Evolutionary conservation across 2,888 invertebrate genomes (phyloP), one percentile per base, ranked within the genome.

Genomic region (Petrolisthes manimaculis): DNA sequence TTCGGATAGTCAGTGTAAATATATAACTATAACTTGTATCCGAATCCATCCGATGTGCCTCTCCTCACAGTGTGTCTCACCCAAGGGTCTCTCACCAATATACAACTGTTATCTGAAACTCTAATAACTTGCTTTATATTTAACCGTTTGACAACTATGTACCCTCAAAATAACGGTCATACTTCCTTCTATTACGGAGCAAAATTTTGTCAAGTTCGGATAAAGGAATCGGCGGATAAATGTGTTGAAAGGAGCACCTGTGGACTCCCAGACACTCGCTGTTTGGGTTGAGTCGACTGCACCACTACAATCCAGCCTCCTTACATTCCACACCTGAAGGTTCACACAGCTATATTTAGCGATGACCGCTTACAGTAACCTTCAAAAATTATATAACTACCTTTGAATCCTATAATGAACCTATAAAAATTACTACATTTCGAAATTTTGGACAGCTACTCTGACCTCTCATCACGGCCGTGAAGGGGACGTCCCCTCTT

Each of bases 401-500:
- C n/a, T 18, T n/a, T 6, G 71, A n/a, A 71, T 5, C 5, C 71
- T n/a, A n/a, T n/a, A n/a, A n/a, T n/a, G n/a, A n/a, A n/a, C n/a
- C n/a, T n/a, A n/a, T n/a, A n/a, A n/a, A n/a, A n/a, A n/a, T n/a
- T n/a, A n/a, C n/a, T n/a, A n/a, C n/a, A n/a, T n/a, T n/a, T n/a
- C n/a, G n/a, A n/a, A n/a, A n/a, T n/a, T n/a, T n/a, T n/a, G n/a
- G n/a, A n/a, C n/a, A n/a, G n/a, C n/a, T n/a, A n/a, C n/a, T n/a
- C n/a, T n/a, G n/a, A n/a, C n/a, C n/a, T n/a, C n/a, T n/a, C n/a
- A n/a, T n/a, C n/a, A n/a, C n/a, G n/a, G n/a, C n/a, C n/a, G n/a
- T n/a, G n/a, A 71, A 71, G 71, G 71, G 71, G 71, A 71, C 71
- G 71, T 71, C 71, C 71, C 71, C 71, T 12, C n/a, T 71, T 71